phyloP scores from a whole-genome alignment of 64 coral and sea anemone species.

The Montipora capricornis region DNA sequence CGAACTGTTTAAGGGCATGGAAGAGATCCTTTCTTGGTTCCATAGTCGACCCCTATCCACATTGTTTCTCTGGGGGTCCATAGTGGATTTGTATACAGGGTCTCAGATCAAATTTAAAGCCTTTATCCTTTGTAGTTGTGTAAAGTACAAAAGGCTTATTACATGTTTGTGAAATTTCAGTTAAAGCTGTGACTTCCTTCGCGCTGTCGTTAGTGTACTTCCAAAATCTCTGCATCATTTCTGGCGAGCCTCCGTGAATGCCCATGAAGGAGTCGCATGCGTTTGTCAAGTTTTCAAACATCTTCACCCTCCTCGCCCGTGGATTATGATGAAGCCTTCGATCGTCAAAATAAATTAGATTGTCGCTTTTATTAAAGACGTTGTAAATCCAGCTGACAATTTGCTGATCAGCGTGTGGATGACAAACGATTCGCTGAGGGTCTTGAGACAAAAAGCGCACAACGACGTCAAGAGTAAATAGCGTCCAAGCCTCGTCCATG shows the following conservation, averaged over 20 bases:
- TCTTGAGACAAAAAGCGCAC: conserved; percentile 38
- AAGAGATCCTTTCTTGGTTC: background rate
- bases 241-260: conserved; percentile 38
- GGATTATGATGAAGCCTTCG: background rate
- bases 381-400: conserved; percentile 42
- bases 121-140: background rate
- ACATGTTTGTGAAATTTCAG: background rate
- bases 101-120: conserved; percentile 49
- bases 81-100: conserved; percentile 48
- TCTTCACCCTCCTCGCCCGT: background rate
- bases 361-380: background rate
- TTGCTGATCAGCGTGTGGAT: conserved; percentile 57
- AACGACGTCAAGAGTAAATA: conserved; percentile 33
- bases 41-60: background rate
- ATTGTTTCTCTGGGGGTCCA: conserved; percentile 15
- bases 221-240: conserved; percentile 32
- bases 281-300: background rate
- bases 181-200: conserved; percentile 1
- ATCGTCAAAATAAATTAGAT: conserved; percentile 30
- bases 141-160: conserved; percentile 28
- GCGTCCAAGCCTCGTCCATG: conserved; percentile 48
- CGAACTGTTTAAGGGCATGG: background rate
- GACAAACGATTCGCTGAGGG: conserved; percentile 18
- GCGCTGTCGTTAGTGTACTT: background rate
- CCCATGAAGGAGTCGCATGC: conserved; percentile 49